Conservation (phyloP, 2,888 invertebrate genomes). For the Apeira syringaria region DNA sequence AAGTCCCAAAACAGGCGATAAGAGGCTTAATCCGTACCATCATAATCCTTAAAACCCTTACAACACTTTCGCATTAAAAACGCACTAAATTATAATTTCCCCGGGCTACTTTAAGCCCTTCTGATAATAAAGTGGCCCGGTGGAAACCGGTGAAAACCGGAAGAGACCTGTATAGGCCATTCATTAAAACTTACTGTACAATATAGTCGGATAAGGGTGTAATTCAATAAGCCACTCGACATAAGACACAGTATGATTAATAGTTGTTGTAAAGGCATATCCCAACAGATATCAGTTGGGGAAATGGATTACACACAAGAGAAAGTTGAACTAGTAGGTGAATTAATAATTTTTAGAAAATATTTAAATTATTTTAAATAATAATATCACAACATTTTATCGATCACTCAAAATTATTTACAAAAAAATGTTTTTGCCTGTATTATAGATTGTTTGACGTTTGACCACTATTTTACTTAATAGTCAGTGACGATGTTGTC, state of each 20-base stretch:
- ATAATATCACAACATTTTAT: too few relatives aligned
- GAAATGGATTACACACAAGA: neutral
- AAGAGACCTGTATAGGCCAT: constrained; percentile 45
- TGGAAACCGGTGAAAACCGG: constrained; percentile 18
- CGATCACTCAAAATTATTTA: too few relatives aligned
- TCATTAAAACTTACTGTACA: constrained; percentile 67
- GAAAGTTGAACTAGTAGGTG: neutral
- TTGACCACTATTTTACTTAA: too few relatives aligned
- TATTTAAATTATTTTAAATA: too few relatives aligned
- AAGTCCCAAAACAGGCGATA: neutral
- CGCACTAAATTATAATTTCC: constrained; percentile 39
- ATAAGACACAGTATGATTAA: constrained; percentile 25
- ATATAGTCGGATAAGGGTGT: constrained; percentile 68
- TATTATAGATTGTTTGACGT: too few relatives aligned
- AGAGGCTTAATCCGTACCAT: constrained; percentile 8
- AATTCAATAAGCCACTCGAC: constrained; percentile 72
- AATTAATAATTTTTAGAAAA: too few relatives aligned
- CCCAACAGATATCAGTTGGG: constrained; percentile 8
- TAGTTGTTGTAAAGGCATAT: constrained; percentile 12
- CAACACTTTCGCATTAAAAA: constrained; percentile 42
- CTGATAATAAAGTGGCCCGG: constrained; percentile 41
- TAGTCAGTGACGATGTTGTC: too few relatives aligned
- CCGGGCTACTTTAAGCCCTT: constrained; percentile 28
- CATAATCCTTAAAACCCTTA: constrained; percentile 23
- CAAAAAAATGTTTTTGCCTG: too few relatives aligned